Base-by-base conservation (phyloP, 2,797 vertebrate species). In the Novumbra hubbsi region DNA sequence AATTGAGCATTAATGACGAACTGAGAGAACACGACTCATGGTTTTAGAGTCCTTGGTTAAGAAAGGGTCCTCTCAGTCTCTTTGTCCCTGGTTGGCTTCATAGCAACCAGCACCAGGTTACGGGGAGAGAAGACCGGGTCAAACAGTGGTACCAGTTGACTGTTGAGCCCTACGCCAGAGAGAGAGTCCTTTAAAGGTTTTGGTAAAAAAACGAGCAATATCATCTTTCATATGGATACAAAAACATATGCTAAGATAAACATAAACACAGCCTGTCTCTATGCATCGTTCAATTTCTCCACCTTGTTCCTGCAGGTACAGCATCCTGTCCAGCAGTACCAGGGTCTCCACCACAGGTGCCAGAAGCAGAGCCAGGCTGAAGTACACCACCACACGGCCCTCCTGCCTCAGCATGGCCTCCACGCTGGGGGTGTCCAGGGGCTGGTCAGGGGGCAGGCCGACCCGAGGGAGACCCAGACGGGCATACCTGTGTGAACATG, bases 221-320 rank as follows among this genome's bases (percentile, higher is more conserved):
- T 24, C 0, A 60, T 14, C 41, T 45, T 45, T 19, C 12, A 21
- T 24, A 73, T n/a, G 15, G 6, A 27, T 6, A 57, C 11, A 55
- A 64, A 3, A 52, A n/a, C 16, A 38, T 7, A 38, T 5, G 34
- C 55, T 57, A n/a, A 55, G n/a, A 50, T 6, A 38, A 38, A 38
- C 34, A 2, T 5, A 34, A 34, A 2, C 32, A 2, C 12, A 69
- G 16, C 19, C 38, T 41, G 27, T 76, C 48, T 32, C 16, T n/a
- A 38, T 28, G n/a, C 3, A 5, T 32, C 32, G 2, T 2, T 32
- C 34, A 38, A 5, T 0, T 0, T 0, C 8, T 93, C 86, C 76
- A 97, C 97, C 96, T 78, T 91, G 93, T 83, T 98, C 96, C 81
- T 96, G 93, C 72, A 99, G 91, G 88, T 93, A 98, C 48, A 99